Evolutionary conservation across 2,113 vertebrate genomes (phyloP).

Genomic region (Cochlearius cochlearius): DNA sequence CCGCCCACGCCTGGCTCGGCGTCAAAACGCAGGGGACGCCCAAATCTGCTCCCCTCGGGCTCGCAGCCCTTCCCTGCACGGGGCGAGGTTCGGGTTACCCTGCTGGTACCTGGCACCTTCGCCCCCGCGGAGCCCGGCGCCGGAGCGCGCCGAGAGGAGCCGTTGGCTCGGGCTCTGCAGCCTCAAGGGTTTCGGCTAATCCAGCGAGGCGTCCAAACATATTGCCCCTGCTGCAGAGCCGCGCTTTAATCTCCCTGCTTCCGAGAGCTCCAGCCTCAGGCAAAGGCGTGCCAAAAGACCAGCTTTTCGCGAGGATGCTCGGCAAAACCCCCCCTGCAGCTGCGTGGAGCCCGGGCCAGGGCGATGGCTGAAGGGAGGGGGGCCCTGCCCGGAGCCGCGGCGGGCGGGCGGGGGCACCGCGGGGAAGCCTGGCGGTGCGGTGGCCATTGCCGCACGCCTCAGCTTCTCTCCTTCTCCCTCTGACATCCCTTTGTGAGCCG

Average conservation of each 20-base stretch:
- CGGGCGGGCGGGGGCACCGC: too few relatives aligned
- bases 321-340: accelerated
- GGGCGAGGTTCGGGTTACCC: accelerated
- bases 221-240: neutral
- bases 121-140: neutral
- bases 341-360: neutral
- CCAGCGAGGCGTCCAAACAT: neutral
- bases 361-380: too few relatives aligned
- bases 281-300: accelerated
- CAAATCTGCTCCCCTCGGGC: accelerated
- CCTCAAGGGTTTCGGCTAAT: neutral
- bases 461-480: neutral
- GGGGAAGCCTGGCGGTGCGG: neutral
- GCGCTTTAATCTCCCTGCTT: neutral
- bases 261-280: accelerated
- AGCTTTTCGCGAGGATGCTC: neutral
- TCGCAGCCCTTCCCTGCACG: accelerated
- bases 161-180: neutral
- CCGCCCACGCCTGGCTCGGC: accelerated
- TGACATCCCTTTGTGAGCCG: neutral
- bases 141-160: accelerated
- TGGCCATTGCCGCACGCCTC: neutral
- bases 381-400: too few relatives aligned
- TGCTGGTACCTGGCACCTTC: neutral
- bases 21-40: neutral